Evolutionary conservation across 2,797 vertebrate species (phyloP), one percentile per base, ranked within the genome.

Genomic region (Chiroxiphia lanceolata): DNA sequence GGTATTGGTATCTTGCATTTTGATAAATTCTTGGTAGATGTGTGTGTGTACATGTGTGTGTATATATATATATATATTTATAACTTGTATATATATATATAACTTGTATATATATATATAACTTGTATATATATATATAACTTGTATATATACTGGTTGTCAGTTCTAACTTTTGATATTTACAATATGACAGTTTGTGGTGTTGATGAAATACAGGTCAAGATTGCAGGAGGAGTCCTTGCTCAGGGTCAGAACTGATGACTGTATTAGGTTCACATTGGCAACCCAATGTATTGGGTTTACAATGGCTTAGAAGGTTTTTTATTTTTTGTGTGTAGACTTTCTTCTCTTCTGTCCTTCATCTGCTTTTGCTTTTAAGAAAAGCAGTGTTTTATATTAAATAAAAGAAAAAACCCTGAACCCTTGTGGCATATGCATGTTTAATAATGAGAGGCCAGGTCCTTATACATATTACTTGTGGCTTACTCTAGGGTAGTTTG

Each of bases 181-280:
- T 45, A 56, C 9, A 38, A 0, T 67, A 6, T 47, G 40, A 34
- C 10, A 29, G 15, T 83, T 57, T 34, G 9, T 84, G 33, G 1
- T 86, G 33, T 17, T 83, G 60, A 48, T 68, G 61, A 93, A 83
- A 79, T 85, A 45, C 22, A 48, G 20, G 51, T 92, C 47, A 56
- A 48, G 68, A 48, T 47, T 78, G 56, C 65, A 77, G 34, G 61
- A 70, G 10, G 13, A 48, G 27, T 60, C 61, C 27, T 91, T 78
- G 57, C 45, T 83, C 53, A 83, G 67, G 65, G 54, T 91, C 61
- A 50, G 54, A 90, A 36, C 59, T 61, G 36, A 34, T 75, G 50
- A 50, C 23, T 81, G 0, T 17, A 3, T 79, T 89, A 57, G 18
- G 23, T 74, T 82, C 65, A 45, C 7, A 10, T 42, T 47, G 48